Evolutionary conservation across 92 coral and sea anemone genomes (phyloP).

Genomic region (Palythoa grandis): DNA sequence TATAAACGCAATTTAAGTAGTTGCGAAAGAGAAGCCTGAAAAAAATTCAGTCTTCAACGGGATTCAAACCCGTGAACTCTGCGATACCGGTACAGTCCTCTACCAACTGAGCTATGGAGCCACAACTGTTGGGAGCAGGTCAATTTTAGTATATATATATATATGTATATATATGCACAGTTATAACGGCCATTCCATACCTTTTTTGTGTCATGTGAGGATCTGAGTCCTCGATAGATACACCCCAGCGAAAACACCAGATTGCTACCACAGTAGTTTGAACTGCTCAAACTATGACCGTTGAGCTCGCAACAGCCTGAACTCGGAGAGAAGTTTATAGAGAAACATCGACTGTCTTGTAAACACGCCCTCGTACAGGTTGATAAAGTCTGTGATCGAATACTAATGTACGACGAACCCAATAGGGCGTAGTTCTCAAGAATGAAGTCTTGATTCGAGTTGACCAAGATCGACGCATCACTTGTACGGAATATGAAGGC

Average conservation of each 20-base stretch:
- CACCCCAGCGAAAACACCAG: constrained; percentile 5
- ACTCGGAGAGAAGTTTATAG: not conserved
- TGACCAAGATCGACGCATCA: not conserved
- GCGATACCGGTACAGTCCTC: too few relatives aligned
- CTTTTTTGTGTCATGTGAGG: not conserved
- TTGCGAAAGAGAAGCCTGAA: too few relatives aligned
- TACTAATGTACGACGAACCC: not conserved
- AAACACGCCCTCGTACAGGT: not conserved
- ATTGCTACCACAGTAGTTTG: not conserved
- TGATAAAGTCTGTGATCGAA: not conserved
- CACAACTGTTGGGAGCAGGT: too few relatives aligned
- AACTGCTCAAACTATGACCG: not conserved
- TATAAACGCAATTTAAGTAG: too few relatives aligned
- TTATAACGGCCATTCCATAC: not conserved
- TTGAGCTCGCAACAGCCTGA: not conserved
- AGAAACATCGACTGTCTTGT: not conserved
- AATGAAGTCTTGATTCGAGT: not conserved
- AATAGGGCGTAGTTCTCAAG: not conserved
- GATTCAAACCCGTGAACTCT: too few relatives aligned
- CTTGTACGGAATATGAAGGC: not conserved
- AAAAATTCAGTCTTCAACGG: too few relatives aligned
- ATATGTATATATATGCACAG: too few relatives aligned
- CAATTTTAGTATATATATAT: not conserved
- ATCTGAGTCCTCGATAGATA: not conserved
- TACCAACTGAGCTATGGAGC: too few relatives aligned